Conservation (phyloP, 2,797 vertebrate genomes). For the Podarcis lilfordi region DNA sequence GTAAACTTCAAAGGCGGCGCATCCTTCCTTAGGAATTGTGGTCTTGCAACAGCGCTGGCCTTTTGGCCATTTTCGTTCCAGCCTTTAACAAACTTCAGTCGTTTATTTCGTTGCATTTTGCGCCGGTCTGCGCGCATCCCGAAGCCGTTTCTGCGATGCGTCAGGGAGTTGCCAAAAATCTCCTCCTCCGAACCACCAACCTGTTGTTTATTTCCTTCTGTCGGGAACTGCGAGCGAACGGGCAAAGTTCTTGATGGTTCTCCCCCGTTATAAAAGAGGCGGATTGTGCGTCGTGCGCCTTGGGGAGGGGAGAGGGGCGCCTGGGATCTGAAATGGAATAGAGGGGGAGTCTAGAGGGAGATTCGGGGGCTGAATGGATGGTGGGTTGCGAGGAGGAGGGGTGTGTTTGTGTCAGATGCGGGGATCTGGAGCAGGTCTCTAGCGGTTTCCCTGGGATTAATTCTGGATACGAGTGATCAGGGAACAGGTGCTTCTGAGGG, state of each 20-base stretch:
- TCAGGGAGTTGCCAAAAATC: background rate
- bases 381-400: background rate
- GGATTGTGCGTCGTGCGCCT: too few species aligned
- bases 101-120: background rate
- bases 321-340: background rate
- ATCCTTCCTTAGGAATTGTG: background rate
- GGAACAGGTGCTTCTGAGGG: too few species aligned
- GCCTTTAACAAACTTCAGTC: background rate
- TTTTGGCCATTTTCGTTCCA: background rate
- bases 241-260: background rate
- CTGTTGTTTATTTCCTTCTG: constrained; percentile 10
- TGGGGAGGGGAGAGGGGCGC: background rate
- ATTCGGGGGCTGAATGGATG: background rate
- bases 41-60: too few species aligned
- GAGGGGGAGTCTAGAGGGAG: too few species aligned
- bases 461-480: background rate
- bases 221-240: background rate
- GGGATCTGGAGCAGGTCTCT: background rate
- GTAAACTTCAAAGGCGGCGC: too few species aligned
- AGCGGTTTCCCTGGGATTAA: background rate
- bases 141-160: background rate
- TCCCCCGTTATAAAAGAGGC: background rate
- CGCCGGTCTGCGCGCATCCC: background rate
- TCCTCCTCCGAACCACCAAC: background rate
- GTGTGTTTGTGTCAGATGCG: background rate